Evolutionary conservation across 2,113 vertebrate species (phyloP), one percentile per base, ranked within the genome.

Genomic region (Larimichthys crocea): DNA sequence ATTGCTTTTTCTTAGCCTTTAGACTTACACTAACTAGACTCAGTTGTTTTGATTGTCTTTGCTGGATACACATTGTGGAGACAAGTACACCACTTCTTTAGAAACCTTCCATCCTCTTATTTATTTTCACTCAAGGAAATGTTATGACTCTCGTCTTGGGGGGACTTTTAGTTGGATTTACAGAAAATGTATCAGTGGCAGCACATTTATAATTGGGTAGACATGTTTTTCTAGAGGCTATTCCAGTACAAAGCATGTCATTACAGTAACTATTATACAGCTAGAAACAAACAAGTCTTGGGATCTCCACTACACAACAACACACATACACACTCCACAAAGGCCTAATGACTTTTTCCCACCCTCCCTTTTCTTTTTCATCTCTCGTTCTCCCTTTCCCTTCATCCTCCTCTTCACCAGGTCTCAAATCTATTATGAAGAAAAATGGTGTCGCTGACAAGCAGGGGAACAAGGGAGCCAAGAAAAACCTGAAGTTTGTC

Each of bases 381-480:
- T 67, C 11, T 42, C 12, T 48, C 17, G 57, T 17, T 62, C 64
- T 75, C 79, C 94, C 92, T 52, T n/a, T 83, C 12, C 40, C 64
- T 77, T 31, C 61, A 4, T 83, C 50, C 76, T 96, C 92, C 80
- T 94, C 94, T 84, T 92, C 90, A 80, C 92, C 96, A 95, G 97
- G 96, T 94, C 97, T 99, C 93, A 99, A 99, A 94, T 99, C 98
- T 87, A 99, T 99, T 92, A 99, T 99, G 98, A 99, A 99, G 97
- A 99, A 99, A 96, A 97, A 97, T 88, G 96, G 95, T 83, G 94
- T 86, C 92, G 95, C 96, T 94, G 95, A 96, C 95, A 97, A 96
- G 90, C 95, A 95, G 80, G 95, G 96, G 92, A 96, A 92, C 87
- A 96, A 95, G 91, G 96, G 96, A 94, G 94, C 97, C 93, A 99